phyloP scores from a whole-genome alignment of 2,797 vertebrate species.

The Typhlichthys eigenmanni region DNA sequence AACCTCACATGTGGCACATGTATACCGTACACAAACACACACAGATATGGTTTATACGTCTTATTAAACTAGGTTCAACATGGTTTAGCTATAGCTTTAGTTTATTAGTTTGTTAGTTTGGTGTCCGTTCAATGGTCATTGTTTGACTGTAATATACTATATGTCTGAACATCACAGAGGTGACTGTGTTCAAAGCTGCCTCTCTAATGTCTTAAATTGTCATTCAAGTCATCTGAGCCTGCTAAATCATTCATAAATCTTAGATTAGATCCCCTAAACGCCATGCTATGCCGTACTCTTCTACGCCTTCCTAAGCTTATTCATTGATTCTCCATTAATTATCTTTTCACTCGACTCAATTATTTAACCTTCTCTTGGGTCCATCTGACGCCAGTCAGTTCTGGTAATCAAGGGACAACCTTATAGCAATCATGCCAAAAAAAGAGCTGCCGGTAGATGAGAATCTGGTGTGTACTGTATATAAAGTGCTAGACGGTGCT shows the following conservation, averaged over 20 bases:
- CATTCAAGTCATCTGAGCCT: slow-evolving; percentile 75
- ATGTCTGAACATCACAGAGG: slow-evolving; percentile 24
- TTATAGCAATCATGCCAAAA: slow-evolving; percentile 39
- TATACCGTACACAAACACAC: not conserved
- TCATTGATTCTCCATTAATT: slow-evolving; percentile 83
- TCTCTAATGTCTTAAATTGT: slow-evolving; percentile 63
- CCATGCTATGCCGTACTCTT: slow-evolving; percentile 50
- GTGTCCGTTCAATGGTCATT: not conserved
- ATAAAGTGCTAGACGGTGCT: slow-evolving; percentile 49
- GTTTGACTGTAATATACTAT: slow-evolving; percentile 22
- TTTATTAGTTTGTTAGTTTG: not conserved
- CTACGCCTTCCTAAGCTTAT: slow-evolving; percentile 60
- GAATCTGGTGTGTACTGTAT: slow-evolving; percentile 37
- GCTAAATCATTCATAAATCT: slow-evolving; percentile 79
- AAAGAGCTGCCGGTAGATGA: slow-evolving; percentile 29
- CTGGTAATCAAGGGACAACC: slow-evolving; percentile 44
- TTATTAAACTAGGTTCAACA: not conserved
- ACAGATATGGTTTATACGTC: not conserved
- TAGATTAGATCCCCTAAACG: slow-evolving; percentile 73
- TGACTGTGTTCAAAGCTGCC: slow-evolving; percentile 37
- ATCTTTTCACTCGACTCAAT: slow-evolving; percentile 79
- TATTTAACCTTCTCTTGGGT: slow-evolving; percentile 68
- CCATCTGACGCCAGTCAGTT: slow-evolving; percentile 61
- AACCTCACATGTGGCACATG: slow-evolving; percentile 1
- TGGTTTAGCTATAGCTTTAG: no score